Base-by-base conservation (phyloP, 1,140 invertebrate genomes). In the Elysia chlorotica region DNA sequence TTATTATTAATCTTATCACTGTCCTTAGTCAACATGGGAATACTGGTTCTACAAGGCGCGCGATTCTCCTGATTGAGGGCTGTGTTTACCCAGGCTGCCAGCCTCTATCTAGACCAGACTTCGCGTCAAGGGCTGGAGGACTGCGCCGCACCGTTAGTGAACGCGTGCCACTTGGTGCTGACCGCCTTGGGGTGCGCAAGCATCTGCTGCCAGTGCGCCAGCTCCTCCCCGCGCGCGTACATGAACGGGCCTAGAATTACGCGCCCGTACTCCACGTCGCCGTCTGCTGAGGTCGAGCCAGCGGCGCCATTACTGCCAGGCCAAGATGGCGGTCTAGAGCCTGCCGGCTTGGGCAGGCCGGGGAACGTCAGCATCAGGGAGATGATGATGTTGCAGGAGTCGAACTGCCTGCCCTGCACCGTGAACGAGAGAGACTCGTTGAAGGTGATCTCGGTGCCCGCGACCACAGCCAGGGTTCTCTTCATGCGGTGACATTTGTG, bases 151-250 rank as follows among this genome's bases (percentile, higher is more conserved):
- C n/a, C n/a, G n/a, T n/a, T n/a, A n/a, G n/a, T n/a, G n/a, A n/a
- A n/a, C n/a, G n/a, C n/a, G n/a, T 86, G 85, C 82, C 83, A 85
- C 28, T 71, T 76, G 3, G 77, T 75, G 0, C 82, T 66, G 2
- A 79, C 36, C 14, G 70, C 71, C 38, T 82, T 77, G 10, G 83
- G 80, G 38, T 86, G 81, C 6, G 79, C 73, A 30, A 83, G 28
- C 82, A 86, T 85, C 62, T 88, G 85, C 71, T 88, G 86, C 87
- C 86, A 87, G 68, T 88, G 87, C 19, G 83, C 70, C 10, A 88
- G 77, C 35, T 82, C 83, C 31, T 85, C 82, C 3, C 87, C 86
- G 19, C 85, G 75, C 1, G 85, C 82, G 68, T 82, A 87, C 85
- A 87, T 86, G 63, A 86, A 87, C 1, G 86, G 82, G 19, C 87